Conservation (phyloP, 2,113 vertebrate genomes). For the Miniopterus natalensis region DNA sequence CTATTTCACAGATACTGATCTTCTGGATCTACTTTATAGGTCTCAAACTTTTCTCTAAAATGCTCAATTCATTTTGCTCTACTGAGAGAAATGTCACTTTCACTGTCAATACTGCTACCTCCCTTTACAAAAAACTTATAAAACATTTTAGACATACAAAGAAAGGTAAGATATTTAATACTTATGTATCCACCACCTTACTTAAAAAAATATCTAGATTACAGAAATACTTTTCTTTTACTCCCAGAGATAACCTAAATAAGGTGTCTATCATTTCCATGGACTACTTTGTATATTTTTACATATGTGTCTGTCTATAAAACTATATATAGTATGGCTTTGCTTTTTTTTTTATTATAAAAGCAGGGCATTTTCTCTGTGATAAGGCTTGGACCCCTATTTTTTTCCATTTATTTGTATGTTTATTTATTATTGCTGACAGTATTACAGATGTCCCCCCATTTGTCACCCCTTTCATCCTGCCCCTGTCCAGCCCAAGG, state of each 20-base stretch:
- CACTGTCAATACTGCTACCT: neutral
- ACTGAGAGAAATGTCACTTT: neutral
- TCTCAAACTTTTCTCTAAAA: constrained; percentile 56
- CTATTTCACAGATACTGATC: neutral
- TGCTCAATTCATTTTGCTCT: constrained; percentile 39
- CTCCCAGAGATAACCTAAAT: neutral
- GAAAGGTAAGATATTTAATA: constrained; percentile 26
- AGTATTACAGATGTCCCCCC: neutral
- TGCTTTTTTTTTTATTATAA: neutral
- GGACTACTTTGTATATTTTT: neutral
- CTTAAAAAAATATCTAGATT: neutral
- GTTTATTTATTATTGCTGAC: neutral
- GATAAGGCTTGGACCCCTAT: neutral
- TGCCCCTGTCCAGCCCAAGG: neutral
- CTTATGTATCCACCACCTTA: neutral
- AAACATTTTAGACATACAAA: constrained; percentile 25
- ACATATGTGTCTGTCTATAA: neutral
- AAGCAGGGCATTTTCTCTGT: neutral
- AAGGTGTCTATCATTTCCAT: constrained; percentile 19
- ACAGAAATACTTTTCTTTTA: constrained; percentile 44
- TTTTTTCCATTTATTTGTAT: neutral
- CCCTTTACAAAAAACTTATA: neutral
- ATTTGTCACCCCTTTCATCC: neutral
- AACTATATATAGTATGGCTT: neutral
- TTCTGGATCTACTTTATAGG: neutral